Evolutionary conservation across 2,888 invertebrate species (phyloP), one percentile per base, ranked within the genome.

Genomic region (Dicyrtomina minuta): DNA sequence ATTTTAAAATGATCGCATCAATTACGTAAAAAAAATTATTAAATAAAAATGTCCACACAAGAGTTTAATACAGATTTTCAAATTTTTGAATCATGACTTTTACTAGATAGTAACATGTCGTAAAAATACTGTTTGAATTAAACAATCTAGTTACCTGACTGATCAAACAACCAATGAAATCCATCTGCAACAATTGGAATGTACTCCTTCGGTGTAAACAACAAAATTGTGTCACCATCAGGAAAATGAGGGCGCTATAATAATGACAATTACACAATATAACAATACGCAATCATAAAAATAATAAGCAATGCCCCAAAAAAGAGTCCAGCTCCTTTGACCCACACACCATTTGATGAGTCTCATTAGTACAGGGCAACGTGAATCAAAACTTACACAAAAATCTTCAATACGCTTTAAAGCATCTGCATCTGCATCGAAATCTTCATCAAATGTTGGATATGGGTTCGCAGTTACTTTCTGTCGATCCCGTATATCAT

Each of bases 101-200:
- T n/a, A n/a, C n/a, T 62, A 13, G 13, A 64, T 39, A 33, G 1
- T 33, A 22, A 26, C 24, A 49, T 49, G 8, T 20, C 17, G 3
- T 2, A 49, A 5, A 49, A 49, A 49, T 3, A 3, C 24, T n/a
- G 20, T 53, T 26, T 41, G 22, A 33, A 4, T n/a, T 56, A 33
- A 33, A 26, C 12, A 56, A 56, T 27, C n/a, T 26, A n/a, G n/a
- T 56, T 17, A 60, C 68, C 53, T n/a, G 60, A 24, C 10, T 33
- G 12, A 15, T 61, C 68, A 1, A 53, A 26, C 13, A 68, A 55
- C 68, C 68, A 68, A 1, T 61, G 27, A 15, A 68, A 13, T 5
- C 68, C 68, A 43, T 60, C n/a, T n/a, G n/a, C 10, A 10, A 68
- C 68, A 22, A 61, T 44, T 17, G 68, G 68, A 26, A 68, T 51